Percentiles rank a stretch among this genome's conserved stretches.
These are phyloP conservation scores for Tympanuchus pallidicinctus DNA, from an alignment of 2,113 vertebrate genomes.

Conservation along the genomic window DNA sequence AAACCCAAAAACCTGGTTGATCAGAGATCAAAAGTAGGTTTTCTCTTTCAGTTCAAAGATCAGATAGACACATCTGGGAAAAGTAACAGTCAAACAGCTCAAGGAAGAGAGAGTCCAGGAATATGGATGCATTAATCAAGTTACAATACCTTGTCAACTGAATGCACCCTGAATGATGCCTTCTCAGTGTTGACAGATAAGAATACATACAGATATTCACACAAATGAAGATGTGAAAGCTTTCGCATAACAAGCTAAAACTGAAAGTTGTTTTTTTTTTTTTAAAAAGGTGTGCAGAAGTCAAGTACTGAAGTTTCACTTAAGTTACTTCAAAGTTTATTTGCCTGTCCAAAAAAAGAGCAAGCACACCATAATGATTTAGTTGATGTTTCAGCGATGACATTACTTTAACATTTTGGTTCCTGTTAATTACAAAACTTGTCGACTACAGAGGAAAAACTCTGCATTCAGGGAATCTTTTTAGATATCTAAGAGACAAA, in stretches of 20 bases:
- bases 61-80: not conserved
- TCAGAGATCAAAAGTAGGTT: not conserved
- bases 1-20: not conserved
- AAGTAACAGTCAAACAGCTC: not conserved
- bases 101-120: not conserved
- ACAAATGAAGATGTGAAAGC: not conserved
- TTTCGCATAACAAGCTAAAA: not conserved
- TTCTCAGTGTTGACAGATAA: not conserved
- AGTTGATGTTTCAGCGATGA: no score
- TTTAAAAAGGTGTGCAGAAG: not conserved
- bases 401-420: not conserved
- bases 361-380: not conserved
- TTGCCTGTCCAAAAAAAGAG: not conserved
- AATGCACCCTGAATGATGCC: not conserved
- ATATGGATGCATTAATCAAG: not conserved
- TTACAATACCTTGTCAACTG: not conserved
- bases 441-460: not conserved
- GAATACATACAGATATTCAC: not conserved
- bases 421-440: not conserved
- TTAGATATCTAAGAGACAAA: not conserved
- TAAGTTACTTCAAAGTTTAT: not conserved
- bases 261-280: not conserved
- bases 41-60: not conserved
- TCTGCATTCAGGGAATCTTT: not conserved
- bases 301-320: not conserved